Percentiles rank a stretch among this genome's conserved stretches.
phyloP scores from a whole-genome alignment of 2,113 vertebrate genomes.

The Bubalus kerabau region DNA sequence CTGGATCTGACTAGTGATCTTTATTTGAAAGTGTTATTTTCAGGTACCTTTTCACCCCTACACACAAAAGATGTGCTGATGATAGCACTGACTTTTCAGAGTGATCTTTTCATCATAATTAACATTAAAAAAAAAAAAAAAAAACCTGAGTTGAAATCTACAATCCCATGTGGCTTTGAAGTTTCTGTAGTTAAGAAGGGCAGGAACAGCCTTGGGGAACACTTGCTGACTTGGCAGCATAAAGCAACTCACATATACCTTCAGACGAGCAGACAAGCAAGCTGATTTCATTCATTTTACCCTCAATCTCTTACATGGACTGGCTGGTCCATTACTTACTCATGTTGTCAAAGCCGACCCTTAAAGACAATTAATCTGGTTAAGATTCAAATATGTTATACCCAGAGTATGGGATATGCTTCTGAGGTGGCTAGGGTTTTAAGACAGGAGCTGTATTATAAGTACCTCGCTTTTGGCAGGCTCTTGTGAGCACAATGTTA shows the following conservation, averaged over 20 bases:
- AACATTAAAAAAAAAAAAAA: neutral
- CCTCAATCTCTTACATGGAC: neutral
- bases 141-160: neutral
- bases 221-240: constrained; percentile 4
- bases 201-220: constrained; percentile 9
- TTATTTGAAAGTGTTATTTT: neutral
- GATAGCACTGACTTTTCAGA: constrained; percentile 20
- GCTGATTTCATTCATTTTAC: neutral
- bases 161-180: neutral
- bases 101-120: constrained; percentile 23
- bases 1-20: neutral
- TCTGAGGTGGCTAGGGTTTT: neutral
- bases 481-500: neutral
- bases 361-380: neutral
- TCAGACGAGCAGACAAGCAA: neutral
- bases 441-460: neutral
- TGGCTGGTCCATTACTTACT: neutral
- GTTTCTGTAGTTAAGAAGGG: constrained; percentile 34
- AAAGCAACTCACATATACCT: neutral
- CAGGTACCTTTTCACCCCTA: neutral
- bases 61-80: constrained; percentile 1
- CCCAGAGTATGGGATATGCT: neutral
- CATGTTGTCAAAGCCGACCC: neutral
- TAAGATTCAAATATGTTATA: neutral
- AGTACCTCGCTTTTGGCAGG: neutral